Base-by-base conservation (phyloP, 1,140 invertebrate genomes). In the Heliconius melpomene region DNA sequence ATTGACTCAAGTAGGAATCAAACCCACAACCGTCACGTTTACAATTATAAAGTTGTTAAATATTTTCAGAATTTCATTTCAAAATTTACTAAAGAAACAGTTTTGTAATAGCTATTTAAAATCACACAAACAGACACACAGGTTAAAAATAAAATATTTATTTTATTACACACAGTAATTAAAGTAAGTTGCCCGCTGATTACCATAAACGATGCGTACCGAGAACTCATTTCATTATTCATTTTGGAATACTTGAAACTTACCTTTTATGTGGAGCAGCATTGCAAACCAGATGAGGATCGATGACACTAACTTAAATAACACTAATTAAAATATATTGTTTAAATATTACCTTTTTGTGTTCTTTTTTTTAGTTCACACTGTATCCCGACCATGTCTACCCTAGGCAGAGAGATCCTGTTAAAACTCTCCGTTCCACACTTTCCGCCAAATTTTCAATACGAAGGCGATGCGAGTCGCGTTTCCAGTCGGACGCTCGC, bases 171-270 rank as follows among this genome's bases (percentile, higher is more conserved):
- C 23, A 29, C 8, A 66, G 76, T 77, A 77, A 79, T 80, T 82
- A 80, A 80, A 74, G 38, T 75, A 73, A 57, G 71, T 66, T 57
- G 76, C 54, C 75, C 76, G 66, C 78, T 79, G 74, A 83, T 85
- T 82, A 78, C 82, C 83, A 78, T 85, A 81, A 81, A 75, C 76
- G 82, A 66, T 73, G 80, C 80, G 82, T 84, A 83, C 78, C 60
- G 79, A 80, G 78, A 85, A 85, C 72, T 85, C 81, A 85, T 84
- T 87, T 85, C 81, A 85, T 84, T 87, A 87, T 85, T 79, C 79
- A 84, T 82, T 84, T 82, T 83, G 78, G 82, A 78, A 71, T 82
- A 82, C 83, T 81, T 80, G 80, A 83, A 82, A 80, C 81, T 76
- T 75, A 50, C 85, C 85, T 77, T 85, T 79, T 83, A 83, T 70